Conservation (phyloP, 2,888 invertebrate genomes). For the Rhodophaea formosa region DNA sequence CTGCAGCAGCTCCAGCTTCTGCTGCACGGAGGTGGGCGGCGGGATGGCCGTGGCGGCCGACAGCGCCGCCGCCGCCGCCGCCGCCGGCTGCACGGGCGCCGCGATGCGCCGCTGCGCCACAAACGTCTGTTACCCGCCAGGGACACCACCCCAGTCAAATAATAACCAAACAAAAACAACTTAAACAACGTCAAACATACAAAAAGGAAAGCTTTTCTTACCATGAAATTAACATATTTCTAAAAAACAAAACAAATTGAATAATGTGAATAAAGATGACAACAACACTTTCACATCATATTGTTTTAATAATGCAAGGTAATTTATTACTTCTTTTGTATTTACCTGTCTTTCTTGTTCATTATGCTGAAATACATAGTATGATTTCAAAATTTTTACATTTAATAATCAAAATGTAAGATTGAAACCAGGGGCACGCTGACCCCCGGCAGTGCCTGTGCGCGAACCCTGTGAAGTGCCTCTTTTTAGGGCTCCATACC, state of each 20-base stretch:
- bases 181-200: neutral
- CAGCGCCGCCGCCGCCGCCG: slow-evolving; percentile 73
- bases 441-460: too few relatives aligned
- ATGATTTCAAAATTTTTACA: slow-evolving; percentile 18
- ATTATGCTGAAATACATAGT: slow-evolving; percentile 48
- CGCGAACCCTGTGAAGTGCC: too few relatives aligned
- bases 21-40: slow-evolving; percentile 73
- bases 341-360: slow-evolving; percentile 50
- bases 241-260: slow-evolving; percentile 36
- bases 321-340: too few relatives aligned
- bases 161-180: neutral
- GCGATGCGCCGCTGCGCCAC: slow-evolving; percentile 74
- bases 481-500: too few relatives aligned
- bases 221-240: slow-evolving; percentile 49
- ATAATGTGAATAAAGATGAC: neutral
- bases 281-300: neutral
- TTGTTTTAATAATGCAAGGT: too few relatives aligned
- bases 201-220: slow-evolving; percentile 38
- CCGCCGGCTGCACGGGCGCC: slow-evolving; percentile 75
- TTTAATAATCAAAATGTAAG: too few relatives aligned
- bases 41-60: slow-evolving; percentile 76
- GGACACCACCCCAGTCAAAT: neutral
- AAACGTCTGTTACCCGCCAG: slow-evolving; percentile 53
- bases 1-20: slow-evolving; percentile 72
- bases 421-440: too few relatives aligned